Conservation (phyloP, 1,140 invertebrate genomes). For the Mizuhopecten yessoensis region DNA sequence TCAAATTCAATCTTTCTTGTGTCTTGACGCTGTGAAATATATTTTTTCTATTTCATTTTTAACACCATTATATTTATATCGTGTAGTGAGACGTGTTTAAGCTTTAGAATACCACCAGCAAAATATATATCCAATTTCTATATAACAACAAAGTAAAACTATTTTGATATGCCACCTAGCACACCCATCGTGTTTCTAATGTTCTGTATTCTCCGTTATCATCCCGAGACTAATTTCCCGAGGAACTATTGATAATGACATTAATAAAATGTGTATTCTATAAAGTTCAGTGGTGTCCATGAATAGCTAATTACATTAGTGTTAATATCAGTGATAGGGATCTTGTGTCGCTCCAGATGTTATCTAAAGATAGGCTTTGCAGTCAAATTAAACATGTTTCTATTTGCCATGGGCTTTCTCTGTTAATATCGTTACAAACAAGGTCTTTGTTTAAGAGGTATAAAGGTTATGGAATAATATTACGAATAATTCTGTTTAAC, state of each 20-base stretch:
- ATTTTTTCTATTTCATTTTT: too few species aligned
- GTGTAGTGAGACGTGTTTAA: too few species aligned
- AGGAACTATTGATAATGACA: neutral
- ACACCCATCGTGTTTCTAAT: too few species aligned
- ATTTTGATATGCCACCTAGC: too few species aligned
- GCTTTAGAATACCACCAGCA: too few species aligned
- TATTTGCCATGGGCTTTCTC: neutral
- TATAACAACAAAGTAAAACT: too few species aligned
- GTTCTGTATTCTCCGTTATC: neutral
- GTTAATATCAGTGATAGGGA: neutral
- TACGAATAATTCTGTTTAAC: neutral
- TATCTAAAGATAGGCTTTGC: neutral
- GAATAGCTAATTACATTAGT: conserved; percentile 9
- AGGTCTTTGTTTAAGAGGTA: neutral
- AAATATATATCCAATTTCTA: too few species aligned
- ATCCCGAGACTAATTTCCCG: neutral
- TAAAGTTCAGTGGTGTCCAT: neutral
- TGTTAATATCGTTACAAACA: neutral
- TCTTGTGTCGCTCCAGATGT: neutral
- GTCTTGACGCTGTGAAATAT: too few species aligned
- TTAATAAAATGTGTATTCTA: conserved; percentile 19
- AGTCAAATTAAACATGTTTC: conserved; percentile 27
- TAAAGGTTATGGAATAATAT: neutral
- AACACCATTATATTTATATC: too few species aligned
- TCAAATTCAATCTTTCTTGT: too few species aligned